Evolutionary conservation across 2,113 vertebrate genomes (phyloP), one percentile per base, ranked within the genome.

Genomic region (Vanacampus margaritifer): DNA sequence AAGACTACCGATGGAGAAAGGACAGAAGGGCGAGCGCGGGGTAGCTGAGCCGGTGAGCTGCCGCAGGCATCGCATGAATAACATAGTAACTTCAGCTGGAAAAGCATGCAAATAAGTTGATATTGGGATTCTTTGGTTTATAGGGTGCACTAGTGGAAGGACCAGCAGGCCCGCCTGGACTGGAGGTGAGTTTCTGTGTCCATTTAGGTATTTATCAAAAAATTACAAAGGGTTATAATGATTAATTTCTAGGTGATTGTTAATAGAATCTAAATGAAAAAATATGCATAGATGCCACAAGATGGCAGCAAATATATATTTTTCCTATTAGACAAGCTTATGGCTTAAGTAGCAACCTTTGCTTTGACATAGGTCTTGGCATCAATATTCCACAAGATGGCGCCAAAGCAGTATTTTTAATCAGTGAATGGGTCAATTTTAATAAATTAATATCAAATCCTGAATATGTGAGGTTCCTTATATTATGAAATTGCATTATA

Each of bases 21-120:
- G 95, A 45, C 87, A 92, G 56, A 96, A 96, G 71, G 95, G 95
- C 17, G 94, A 95, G 8, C 88, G 85, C 0, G 94, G 89, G 0
- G 65, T 90, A 14, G 39, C 91, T 17, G 94, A 94, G 65, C 89
- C 90, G 74, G 95, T 96, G 81, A 94, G 92, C 46, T 79, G 43
- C 69, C 69, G 5, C 16, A 70, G 45, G 67, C 71, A 13, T 66
- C 69, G 54, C 65, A 58, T 80, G 54, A 82, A 78, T 32, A 64
- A 54, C 68, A 12, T 12, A 39, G 46, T 53, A 57, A 66, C 39
- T 67, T 60, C 43, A 54, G 37, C 64, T 65, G 7, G 7, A 51
- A 23, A n/a, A 80, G 35, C 26, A 65, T 23, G 39, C 7, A 14
- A 67, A 63, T 56, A n/a, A 46, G 53, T 53, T 58, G 5, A 77